These are phyloP conservation scores for Poecilia gillii DNA, from an alignment of 2,797 vertebrate genomes.

Conservation along the genomic window DNA sequence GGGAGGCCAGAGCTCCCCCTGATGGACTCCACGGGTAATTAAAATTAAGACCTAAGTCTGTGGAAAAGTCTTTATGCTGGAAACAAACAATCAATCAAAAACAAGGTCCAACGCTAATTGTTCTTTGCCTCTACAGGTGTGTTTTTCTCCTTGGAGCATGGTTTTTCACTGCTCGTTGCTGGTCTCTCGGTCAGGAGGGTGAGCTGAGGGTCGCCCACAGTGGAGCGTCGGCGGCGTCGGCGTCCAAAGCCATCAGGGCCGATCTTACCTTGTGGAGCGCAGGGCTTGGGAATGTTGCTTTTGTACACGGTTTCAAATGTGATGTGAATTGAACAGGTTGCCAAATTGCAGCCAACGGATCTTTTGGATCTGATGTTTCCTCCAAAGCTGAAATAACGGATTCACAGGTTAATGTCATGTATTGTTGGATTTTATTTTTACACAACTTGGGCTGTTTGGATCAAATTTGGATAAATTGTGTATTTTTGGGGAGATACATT, in stretches of 20 bases:
- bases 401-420: neutral
- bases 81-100: slow-evolving; percentile 17
- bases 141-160: slow-evolving; percentile 17
- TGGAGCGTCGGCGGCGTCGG: slow-evolving; percentile 80
- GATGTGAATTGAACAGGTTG: slow-evolving; percentile 86
- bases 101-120: slow-evolving; percentile 13
- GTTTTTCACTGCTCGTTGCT: slow-evolving; percentile 20
- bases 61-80: slow-evolving; percentile 39
- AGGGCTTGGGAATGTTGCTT: slow-evolving; percentile 71
- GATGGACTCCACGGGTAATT: slow-evolving; percentile 22
- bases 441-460: neutral
- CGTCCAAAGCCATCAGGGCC: slow-evolving; percentile 85
- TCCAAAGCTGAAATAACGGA: slow-evolving; percentile 24
- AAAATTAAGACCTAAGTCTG: slow-evolving; percentile 28
- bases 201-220: slow-evolving; percentile 43
- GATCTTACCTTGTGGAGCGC: slow-evolving; percentile 82
- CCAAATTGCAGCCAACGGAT: slow-evolving; percentile 84
- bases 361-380: slow-evolving; percentile 80
- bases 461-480: neutral
- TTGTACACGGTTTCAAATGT: slow-evolving; percentile 81
- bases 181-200: slow-evolving; percentile 20
- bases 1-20: slow-evolving; percentile 29
- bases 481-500: neutral
- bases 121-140: slow-evolving; percentile 15
- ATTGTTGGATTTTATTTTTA: neutral